Base-by-base conservation (phyloP, 2,888 invertebrate genomes). In the Mactromeris polynyma region DNA sequence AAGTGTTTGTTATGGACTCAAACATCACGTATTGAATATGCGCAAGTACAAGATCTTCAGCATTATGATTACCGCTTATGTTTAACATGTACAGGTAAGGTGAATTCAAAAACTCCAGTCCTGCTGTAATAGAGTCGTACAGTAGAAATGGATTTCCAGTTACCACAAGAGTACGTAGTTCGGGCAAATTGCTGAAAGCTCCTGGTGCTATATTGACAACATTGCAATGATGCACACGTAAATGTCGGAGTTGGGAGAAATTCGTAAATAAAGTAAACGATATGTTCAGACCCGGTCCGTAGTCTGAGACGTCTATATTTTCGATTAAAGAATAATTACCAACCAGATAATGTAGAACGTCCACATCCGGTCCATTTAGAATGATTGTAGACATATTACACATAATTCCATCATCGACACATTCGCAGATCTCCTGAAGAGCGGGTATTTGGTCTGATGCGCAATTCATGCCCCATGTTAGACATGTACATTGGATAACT, bases 21-120 rank as follows among this genome's bases (percentile, higher is more conserved):
- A 81, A 81, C 51, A 81, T 54, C 51, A n/a, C 46, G 26, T 46
- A 46, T n/a, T 26, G 46, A 1, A 82, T 26, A 31, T n/a, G n/a
- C 9, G 58, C 82, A 2, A 38, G 26, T n/a, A 9, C n/a, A 64
- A 51, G 33, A 64, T 36, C 64, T 36, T 82, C 82, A 7, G 33
- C 64, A 38, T 82, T 82, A 31, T 82, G 64, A 14, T 36, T 82
- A 9, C 82, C 82, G 31, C 82, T 82, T 9, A 82, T 38, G 51
- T 82, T 82, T 2, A 82, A 51, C 36, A 64, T 51, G 31, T 82
- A 21, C 3, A 82, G 38, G 7, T 21, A 26, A 19, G 82, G 64
- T 31, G 82, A 64, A 36, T 58, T 33, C n/a, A 82, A 38, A 9
- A 31, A n/a, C n/a, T 38, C 4, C 17, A 82, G 40, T 64, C 82